Base-by-base conservation (phyloP, 2,888 invertebrate genomes). In the Leptinotarsa haldemani region DNA sequence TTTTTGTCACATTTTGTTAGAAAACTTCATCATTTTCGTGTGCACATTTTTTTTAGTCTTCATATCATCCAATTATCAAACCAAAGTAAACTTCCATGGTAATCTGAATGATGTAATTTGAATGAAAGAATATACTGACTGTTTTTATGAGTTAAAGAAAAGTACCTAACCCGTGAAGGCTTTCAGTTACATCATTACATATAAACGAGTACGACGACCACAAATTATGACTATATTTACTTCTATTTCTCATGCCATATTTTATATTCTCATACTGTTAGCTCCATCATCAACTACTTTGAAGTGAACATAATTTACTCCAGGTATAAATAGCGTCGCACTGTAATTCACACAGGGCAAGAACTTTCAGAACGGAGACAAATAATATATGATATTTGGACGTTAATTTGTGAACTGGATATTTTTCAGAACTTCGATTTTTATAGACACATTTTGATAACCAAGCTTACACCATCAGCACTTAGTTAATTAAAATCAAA, bases 71-170 rank as follows among this genome's bases (percentile, higher is more conserved):
- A 56, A 13, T 56, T 56, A 4, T 56, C 22, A 56, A 56, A 56
- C 20, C 22, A 56, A 56, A 22, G 56, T 18, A 56, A 9, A 22
- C 68, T 68, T 56, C 47, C 40, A 47, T 46, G 20, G 22, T 56
- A 68, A 68, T 68, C 58, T 47, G 56, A 66, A 66, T 30, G 40
- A 66, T 66, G 53, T 66, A 30, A 52, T 66, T 52, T 25, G 46
- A 71, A 67, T 58, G 56, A 64, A 67, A 69, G 74, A 74, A 74
- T 74, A 71, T 71, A 71, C 71, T 71, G 25, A 25, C 4, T 71
- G 69, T 74, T 64, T 22, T 25, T 25, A 25, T 25, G 25, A 25
- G 74, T 71, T 74, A 48, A 56, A 58, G 65, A 64, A 73, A 56
- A 73, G 58, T 69, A 25, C 4, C 4, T 25, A 73, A 73, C 68